A percentile compares a stretch with the other conserved stretches of the same genome.
These are phyloP conservation scores for Zalophus californianus DNA, from an alignment of 2,797 vertebrate genomes.

Conservation along the genomic window DNA sequence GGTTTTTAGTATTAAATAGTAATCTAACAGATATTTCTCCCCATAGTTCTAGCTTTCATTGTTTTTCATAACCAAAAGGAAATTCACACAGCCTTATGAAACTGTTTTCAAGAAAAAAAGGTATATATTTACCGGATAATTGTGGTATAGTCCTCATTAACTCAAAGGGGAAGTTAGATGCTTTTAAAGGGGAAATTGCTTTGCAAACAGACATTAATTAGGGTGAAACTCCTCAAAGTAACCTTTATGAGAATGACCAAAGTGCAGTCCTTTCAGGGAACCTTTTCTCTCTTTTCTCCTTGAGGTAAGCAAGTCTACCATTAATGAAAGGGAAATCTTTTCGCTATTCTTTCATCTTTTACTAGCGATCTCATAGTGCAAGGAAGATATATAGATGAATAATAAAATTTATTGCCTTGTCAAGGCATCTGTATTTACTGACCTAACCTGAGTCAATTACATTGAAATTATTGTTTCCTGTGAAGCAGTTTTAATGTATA, in stretches of 20 bases:
- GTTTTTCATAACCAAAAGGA: constrained; percentile 54
- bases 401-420: constrained; percentile 50
- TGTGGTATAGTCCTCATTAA: not conserved
- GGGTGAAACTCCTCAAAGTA: constrained; percentile 35
- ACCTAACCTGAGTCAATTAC: not conserved
- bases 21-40: not conserved
- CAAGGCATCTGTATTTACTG: not conserved
- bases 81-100: constrained; percentile 25
- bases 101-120: constrained; percentile 33
- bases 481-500: constrained; percentile 18
- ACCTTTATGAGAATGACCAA: not conserved
- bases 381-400: not conserved
- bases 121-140: not conserved
- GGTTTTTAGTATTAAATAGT: constrained; percentile 53
- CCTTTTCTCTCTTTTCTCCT: not conserved
- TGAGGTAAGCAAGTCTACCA: not conserved
- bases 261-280: not conserved
- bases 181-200: constrained; percentile 26
- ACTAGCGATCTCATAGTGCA: not conserved
- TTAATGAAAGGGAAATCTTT: constrained; percentile 32
- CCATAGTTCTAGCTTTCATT: constrained; percentile 21
- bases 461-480: constrained; percentile 46
- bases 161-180: constrained; percentile 27
- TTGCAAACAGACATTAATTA: constrained; percentile 36
- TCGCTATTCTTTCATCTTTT: constrained; percentile 9